Base-by-base conservation (phyloP, 2,888 invertebrate species). In the Sphaerophoria rueppellii region DNA sequence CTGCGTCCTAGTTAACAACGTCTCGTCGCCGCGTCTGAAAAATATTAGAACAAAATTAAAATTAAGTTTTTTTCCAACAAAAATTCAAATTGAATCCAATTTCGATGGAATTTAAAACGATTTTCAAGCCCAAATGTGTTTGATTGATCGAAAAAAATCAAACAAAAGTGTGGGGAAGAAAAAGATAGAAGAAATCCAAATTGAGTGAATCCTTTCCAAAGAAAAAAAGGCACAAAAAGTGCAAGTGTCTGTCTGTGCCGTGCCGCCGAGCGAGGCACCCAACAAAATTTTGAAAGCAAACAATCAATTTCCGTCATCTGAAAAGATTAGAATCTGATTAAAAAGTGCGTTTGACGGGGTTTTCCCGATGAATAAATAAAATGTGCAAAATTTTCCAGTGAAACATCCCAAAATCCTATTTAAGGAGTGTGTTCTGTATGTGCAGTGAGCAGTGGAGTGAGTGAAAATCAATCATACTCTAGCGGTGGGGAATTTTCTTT, bases 171-270 rank as follows among this genome's bases (percentile, higher is more conserved):
- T 54, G 74, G 63, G 43, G 63, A 63, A 40, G 63, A 40, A 55
- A 9, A 69, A 54, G 24, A 9, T 57, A 58, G 32, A 48, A 46
- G 57, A 61, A 63, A 32, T 34, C n/a, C 7, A n/a, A 63, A 76
- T 61, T 34, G 58, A 74, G 70, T 70, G 74, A 63, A 52, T 82
- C 82, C 67, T 69, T 43, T 16, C 72, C 71, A 65, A 24, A 82
- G 70, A 46, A 54, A 16, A 61, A 43, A 14, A 40, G 57, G 37
- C 50, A 16, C 65, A 80, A 78, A 85, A 85, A 85, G 85, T 85
- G 85, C 85, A 85, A 85, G 85, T 85, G 81, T 80, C 81, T 85
- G 85, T 81, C 76, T 81, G 60, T 60, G 40, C 60, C 60, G 79
- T 77, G 81, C 81, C 85, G 81, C 70, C 63, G 60, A 63, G 85